Base-by-base conservation (phyloP, 2,888 invertebrate species). In the Drosophila paracracens region DNA sequence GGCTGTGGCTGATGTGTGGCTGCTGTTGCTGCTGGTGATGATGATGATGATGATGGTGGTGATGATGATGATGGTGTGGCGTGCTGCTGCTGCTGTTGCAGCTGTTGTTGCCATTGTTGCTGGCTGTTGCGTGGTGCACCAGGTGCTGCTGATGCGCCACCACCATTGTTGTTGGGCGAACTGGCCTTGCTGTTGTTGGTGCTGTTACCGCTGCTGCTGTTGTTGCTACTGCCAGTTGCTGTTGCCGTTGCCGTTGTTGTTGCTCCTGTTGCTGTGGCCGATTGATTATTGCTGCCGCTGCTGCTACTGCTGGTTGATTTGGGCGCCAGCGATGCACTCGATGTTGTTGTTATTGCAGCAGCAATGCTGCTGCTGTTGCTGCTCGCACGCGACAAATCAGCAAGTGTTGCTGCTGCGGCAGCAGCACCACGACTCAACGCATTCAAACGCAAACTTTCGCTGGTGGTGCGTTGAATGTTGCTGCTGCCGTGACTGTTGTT, bases 401-500 rank as follows among this genome's bases (percentile, higher is more conserved):
- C n/a, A 40, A 29, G 31, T 16, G 29, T 29, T 29, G 56, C 56
- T n/a, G 69, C 61, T 10, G 61, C 59, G 8, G 72, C 67, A 0
- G 70, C 70, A 5, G 59, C 70, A 25, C 75, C 74, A 18, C 84
- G 80, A 69, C 75, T 83, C 46, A 91, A 31, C 36, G 88, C 81
- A 68, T 89, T 86, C 59, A 96, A 94, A 82, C 96, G 95, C 93
- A 96, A 94, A 94, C 95, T 95, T 94, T 96, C 96, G 94, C 95
- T 96, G 90, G 96, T 96, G 86, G 95, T 95, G 93, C 95, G 95
- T 93, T 95, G 95, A 92, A 95, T 94, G 91, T 95, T 94, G 67
- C 38, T 56, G 86, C 63, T 62, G 73, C 25, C 94, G 91, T 95
- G 94, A 66, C 38, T 56, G 84, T 62, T 62, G 74, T 29, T 63